phyloP scores from a whole-genome alignment of 2,888 invertebrate genomes.

The Pseudococcus jackbeardsleyi region DNA sequence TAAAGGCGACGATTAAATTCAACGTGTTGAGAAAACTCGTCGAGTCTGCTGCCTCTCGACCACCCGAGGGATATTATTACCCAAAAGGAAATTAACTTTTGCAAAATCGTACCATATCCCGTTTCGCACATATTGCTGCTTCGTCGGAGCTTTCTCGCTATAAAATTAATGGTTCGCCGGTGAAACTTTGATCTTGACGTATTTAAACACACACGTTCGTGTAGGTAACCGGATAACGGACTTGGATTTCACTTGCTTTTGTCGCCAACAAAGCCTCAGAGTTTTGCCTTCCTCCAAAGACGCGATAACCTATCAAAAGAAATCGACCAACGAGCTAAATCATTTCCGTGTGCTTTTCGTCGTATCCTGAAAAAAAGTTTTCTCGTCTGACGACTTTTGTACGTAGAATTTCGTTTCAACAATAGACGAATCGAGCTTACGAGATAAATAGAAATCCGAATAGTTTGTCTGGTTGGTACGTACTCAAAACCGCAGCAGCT shows the following conservation, averaged over 20 bases:
- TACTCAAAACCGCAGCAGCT: not conserved
- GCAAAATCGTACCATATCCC: not conserved
- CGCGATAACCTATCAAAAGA: not conserved
- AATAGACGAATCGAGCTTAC: not conserved
- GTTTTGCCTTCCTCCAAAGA: not conserved
- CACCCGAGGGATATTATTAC: not conserved
- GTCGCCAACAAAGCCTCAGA: not conserved
- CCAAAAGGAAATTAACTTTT: constrained; percentile 35
- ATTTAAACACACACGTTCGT: constrained; percentile 18
- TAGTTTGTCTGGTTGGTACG: too few species aligned
- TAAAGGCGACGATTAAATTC: not conserved
- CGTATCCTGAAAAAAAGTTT: not conserved
- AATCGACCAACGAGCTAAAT: not conserved
- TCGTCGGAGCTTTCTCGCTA: not conserved
- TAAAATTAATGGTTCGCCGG: constrained; percentile 30
- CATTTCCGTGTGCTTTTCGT: not conserved
- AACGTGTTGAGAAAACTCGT: not conserved
- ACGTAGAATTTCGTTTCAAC: not conserved
- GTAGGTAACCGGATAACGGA: not conserved
- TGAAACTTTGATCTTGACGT: constrained; percentile 45
- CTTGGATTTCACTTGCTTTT: not conserved
- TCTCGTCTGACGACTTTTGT: not conserved
- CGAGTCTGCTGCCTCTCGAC: not conserved
- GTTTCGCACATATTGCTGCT: not conserved
- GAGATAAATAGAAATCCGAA: too few species aligned